phyloP scores from a whole-genome alignment of 2,113 vertebrate species.

The Mesembrinibis cayennensis region DNA sequence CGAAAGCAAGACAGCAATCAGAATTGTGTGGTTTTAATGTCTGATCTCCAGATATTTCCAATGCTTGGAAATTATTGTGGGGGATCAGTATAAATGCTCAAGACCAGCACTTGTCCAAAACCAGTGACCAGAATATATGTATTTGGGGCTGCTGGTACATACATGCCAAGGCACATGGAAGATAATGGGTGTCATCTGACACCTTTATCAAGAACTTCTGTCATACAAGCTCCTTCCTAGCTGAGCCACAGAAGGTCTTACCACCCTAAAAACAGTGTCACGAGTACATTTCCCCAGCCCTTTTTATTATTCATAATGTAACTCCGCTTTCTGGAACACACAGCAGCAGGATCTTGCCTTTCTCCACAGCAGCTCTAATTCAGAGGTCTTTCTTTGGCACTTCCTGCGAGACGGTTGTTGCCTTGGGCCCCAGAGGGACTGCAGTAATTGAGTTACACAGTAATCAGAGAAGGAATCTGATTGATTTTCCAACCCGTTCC shows the following conservation, averaged over 20 bases:
- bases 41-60: not conserved
- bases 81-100: not conserved
- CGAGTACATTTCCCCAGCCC: not conserved
- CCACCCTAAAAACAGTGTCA: not conserved
- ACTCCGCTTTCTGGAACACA: not conserved
- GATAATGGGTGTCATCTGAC: not conserved
- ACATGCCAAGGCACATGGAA: not conserved
- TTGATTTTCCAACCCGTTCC: slow-evolving; percentile 49
- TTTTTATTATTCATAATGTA: not conserved
- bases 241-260: not conserved
- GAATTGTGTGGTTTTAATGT: not conserved
- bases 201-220: not conserved
- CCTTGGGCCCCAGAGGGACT: not conserved
- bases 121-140: not conserved
- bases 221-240: not conserved
- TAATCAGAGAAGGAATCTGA: slow-evolving; percentile 44
- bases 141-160: not conserved
- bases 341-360: not conserved
- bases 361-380: not conserved
- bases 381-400: not conserved
- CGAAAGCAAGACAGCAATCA: not conserved
- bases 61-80: not conserved
- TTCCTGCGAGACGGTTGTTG: not conserved
- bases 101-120: not conserved
- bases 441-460: slow-evolving; percentile 34